These are phyloP conservation scores for Mythimna albipuncta DNA, from an alignment of 2,888 invertebrate genomes.

Conservation along the genomic window DNA sequence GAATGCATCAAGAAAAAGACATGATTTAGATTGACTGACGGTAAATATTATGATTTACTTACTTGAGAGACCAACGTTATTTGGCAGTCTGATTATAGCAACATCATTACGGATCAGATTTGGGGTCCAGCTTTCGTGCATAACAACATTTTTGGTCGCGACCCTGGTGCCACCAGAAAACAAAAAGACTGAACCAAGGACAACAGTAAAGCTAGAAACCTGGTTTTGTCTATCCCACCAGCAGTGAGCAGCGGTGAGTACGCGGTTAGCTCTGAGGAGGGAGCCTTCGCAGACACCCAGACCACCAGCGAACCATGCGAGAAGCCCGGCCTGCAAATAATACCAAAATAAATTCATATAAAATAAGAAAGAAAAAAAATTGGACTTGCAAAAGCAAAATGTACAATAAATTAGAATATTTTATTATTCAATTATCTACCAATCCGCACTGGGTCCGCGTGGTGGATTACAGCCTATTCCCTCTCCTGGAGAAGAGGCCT, in stretches of 20 bases:
- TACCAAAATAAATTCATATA: too few relatives aligned
- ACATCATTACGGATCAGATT: constrained; percentile 73
- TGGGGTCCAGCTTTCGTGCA: constrained; percentile 75
- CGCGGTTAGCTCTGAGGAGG: constrained; percentile 65
- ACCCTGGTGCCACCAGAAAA: constrained; percentile 76
- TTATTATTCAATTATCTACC: too few relatives aligned
- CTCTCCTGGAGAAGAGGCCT: too few relatives aligned
- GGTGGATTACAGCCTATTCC: too few relatives aligned
- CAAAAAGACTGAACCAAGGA: constrained; percentile 73
- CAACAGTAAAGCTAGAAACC: constrained; percentile 64
- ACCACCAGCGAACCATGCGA: constrained; percentile 26
- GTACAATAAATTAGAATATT: too few relatives aligned
- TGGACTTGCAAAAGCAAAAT: too few relatives aligned
- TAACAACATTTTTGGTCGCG: constrained; percentile 64
- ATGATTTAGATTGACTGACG: not conserved
- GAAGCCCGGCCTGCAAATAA: constrained; percentile 55
- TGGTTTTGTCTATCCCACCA: constrained; percentile 2
- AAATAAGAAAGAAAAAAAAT: too few relatives aligned
- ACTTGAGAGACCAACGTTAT: not conserved
- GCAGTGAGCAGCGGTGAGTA: constrained; percentile 65
- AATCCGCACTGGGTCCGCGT: too few relatives aligned
- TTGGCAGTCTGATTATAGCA: constrained; percentile 5
- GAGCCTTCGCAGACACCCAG: constrained; percentile 77
- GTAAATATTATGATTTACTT: not conserved
- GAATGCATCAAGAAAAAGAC: too few relatives aligned